A percentile compares a stretch with the other conserved stretches of the same genome.
These are phyloP conservation scores for Parus major DNA, from an alignment of 2,113 vertebrate species.

Conservation along the genomic window DNA sequence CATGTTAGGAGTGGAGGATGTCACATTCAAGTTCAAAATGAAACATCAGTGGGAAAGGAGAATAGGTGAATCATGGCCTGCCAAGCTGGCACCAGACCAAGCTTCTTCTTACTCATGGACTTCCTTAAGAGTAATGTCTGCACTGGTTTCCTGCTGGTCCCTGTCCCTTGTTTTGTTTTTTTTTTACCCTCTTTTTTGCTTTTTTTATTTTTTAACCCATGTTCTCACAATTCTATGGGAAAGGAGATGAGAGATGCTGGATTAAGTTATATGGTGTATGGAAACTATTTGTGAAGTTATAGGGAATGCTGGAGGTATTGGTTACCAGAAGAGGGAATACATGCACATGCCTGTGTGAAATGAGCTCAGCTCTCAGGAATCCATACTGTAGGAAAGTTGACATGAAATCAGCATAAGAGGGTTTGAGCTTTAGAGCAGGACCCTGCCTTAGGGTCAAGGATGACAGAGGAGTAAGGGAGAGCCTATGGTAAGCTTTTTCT, in stretches of 20 bases:
- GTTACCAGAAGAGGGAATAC: background rate
- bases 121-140: slow-evolving; percentile 44
- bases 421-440: background rate
- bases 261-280: background rate
- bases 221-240: background rate
- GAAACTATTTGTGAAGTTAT: background rate
- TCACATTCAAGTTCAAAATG: background rate
- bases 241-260: background rate
- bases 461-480: background rate
- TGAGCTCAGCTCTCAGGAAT: slow-evolving; percentile 27
- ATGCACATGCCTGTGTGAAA: background rate
- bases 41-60: background rate
- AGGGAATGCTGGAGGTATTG: background rate
- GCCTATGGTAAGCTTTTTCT: background rate
- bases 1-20: background rate
- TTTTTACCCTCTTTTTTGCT: too few relatives aligned
- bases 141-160: slow-evolving; percentile 26
- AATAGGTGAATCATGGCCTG: slow-evolving; percentile 24
- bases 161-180: background rate
- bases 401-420: background rate
- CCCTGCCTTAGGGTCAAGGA: background rate
- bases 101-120: slow-evolving; percentile 22
- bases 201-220: background rate
- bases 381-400: background rate
- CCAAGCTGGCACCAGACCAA: background rate